Evolutionary conservation across 2,888 invertebrate genomes (phyloP), one percentile per base, ranked within the genome.

Genomic region (Serrognathus titanus): DNA sequence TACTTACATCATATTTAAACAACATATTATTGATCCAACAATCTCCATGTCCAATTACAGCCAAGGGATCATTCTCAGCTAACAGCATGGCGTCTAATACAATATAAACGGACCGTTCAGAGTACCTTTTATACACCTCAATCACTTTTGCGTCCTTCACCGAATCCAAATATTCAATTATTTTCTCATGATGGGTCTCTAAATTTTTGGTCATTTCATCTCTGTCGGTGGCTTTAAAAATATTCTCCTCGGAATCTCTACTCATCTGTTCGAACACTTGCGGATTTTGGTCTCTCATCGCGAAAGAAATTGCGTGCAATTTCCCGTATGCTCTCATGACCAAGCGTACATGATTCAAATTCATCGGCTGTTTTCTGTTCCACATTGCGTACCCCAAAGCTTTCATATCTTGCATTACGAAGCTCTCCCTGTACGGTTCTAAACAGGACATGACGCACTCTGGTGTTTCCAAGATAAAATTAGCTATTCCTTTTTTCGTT

Each of bases 271-370:
- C 20, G 20, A 43, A 43, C 8, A 16, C 43, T 43, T 63, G 63
- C 2, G 67, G 67, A 31, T 64, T 57, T 13, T 64, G 61, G 41
- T 66, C 64, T 35, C 63, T 64, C 20, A 72, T 38, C 0, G 68
- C 71, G 51, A 66, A 71, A 0, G 68, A 71, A 10, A 71, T 51
- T 2, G 71, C 66, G 52, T 73, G 73, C 7, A 69, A 62, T 48
- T 63, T 65, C 7, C 66, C 73, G 47, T 71, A 67, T 16, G 68
- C 66, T 39, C 61, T 63, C 54, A 71, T 56, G 6, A 68, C 68
- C 6, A 72, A 43, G 7, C 56, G 51, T 11, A 64, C 65, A 41
- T 70, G 70, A 11, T 68, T 47, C 5, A 64, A 66, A 61, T 71
- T 66, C 47, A 73, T 50, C 5, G 64, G 59, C 43, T 62, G 53